Evolutionary conservation across 2,888 invertebrate genomes (phyloP), one percentile per base, ranked within the genome.

Genomic region (Himalopsyche tibetana): DNA sequence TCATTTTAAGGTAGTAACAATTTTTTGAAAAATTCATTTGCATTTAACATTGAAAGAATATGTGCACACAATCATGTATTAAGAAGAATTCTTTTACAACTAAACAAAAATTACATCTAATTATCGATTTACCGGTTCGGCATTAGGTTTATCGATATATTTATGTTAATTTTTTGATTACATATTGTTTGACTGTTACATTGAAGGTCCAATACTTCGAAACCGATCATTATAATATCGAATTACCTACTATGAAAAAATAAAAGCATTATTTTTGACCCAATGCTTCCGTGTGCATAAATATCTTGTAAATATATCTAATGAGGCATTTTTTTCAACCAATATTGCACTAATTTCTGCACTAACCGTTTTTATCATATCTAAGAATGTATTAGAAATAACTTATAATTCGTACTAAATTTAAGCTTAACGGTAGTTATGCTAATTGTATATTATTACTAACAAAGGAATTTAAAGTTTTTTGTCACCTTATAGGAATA

Each of bases 71-170:
- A 63, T 19, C 8, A 63, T 11, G 28, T 8, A 63, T 63, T 28
- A 63, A 63, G 63, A 63, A 63, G 63, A 63, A 63, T 63, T 63
- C 63, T 28, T 63, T 63, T 63, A 63, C 19, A 63, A 19, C n/a
- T 63, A 56, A 56, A n/a, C 56, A 6, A 63, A 63, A 63, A 63
- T 63, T 63, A 63, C 63, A 63, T 63, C 63, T 63, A 63, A 63
- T 63, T 63, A 63, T 63, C 63, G 11, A 63, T 63, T 63, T 63
- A 63, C 63, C 63, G 63, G 63, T 63, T 63, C 8, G 28, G 11
- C 8, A 63, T 19, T n/a, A 28, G 15, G 63, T 19, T 63, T 63
- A 63, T 63, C 63, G 63, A 63, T 63, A 63, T 63, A 51, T 15
- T n/a, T 63, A 63, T 63, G 63, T 19, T 63, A 63, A 63, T 63